phyloP scores from a whole-genome alignment of 2,888 invertebrate species.

The Chloroclysta siterata region DNA sequence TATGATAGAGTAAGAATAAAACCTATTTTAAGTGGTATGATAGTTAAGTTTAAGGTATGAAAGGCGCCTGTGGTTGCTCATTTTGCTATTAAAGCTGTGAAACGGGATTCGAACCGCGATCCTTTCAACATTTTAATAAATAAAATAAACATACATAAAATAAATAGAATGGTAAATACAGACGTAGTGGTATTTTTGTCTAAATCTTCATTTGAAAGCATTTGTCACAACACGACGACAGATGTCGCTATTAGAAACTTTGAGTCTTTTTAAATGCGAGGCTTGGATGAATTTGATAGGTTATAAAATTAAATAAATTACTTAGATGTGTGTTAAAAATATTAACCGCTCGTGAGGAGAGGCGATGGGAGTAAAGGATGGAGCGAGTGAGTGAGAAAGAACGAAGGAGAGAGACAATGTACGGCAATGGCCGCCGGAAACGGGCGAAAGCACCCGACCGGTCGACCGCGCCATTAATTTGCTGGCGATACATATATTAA shows the following conservation, averaged over 20 bases:
- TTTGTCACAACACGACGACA: constrained; percentile 1
- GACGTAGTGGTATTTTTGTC: not conserved
- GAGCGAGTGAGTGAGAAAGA: constrained; percentile 30
- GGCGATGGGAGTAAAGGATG: constrained; percentile 27
- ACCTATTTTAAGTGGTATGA: too few relatives aligned
- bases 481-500: constrained; percentile 27
- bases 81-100: constrained; percentile 1
- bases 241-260: constrained; percentile 14
- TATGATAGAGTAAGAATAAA: too few relatives aligned
- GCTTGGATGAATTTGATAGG: constrained; percentile 14
- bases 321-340: constrained; percentile 19
- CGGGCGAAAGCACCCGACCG: constrained; percentile 38
- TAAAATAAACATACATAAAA: constrained; percentile 30
- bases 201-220: constrained; percentile 2
- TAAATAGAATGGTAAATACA: constrained; percentile 6
- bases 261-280: not conserved
- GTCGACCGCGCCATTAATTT: constrained; percentile 36
- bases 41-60: too few relatives aligned
- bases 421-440: constrained; percentile 28
- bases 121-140: constrained; percentile 9
- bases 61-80: constrained; percentile 15
- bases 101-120: constrained; percentile 28
- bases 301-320: constrained; percentile 24
- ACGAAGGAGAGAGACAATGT: constrained; percentile 34
- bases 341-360: constrained; percentile 20